Conservation (phyloP, 2,797 vertebrate species). For the Sylvilagus floridanus region DNA sequence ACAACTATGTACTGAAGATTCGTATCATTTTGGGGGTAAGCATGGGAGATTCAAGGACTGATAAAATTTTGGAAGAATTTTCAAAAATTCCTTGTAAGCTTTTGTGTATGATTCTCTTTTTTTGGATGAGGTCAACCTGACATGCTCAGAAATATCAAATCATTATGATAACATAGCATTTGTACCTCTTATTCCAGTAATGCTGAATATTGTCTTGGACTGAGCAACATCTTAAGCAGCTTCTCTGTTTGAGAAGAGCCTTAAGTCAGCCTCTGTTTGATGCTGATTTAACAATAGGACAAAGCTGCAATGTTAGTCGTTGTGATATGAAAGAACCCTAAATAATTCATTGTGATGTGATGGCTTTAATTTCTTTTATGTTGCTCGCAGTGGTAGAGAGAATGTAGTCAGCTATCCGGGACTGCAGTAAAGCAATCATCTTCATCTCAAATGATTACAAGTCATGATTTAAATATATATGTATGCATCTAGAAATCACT, state of each 20-base stretch:
- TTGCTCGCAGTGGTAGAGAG: slow-evolving; percentile 23
- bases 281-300: slow-evolving; percentile 56
- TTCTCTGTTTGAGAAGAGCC: too few relatives aligned
- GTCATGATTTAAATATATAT: neutral
- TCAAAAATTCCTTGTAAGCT: neutral
- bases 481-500: neutral
- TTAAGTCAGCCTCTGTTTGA: slow-evolving; percentile 49
- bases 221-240: neutral
- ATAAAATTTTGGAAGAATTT: neutral
- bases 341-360: slow-evolving; percentile 8
- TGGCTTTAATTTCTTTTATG: slow-evolving; percentile 54
- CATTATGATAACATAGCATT: neutral
- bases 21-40: neutral
- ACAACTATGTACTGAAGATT: neutral
- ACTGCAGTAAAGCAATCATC: neutral
- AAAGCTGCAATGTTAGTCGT: slow-evolving; percentile 51
- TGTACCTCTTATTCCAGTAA: neutral
- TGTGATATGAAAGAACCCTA: neutral
- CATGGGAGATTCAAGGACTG: neutral
- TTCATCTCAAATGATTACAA: neutral
- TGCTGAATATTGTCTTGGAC: neutral
- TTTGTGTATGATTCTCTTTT: neutral
- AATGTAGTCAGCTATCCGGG: neutral
- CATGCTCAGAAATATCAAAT: neutral
- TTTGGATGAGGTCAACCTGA: slow-evolving; percentile 1